Evolutionary conservation across 2,888 invertebrate genomes (phyloP).

Genomic region (Ornithoptera priamus): DNA sequence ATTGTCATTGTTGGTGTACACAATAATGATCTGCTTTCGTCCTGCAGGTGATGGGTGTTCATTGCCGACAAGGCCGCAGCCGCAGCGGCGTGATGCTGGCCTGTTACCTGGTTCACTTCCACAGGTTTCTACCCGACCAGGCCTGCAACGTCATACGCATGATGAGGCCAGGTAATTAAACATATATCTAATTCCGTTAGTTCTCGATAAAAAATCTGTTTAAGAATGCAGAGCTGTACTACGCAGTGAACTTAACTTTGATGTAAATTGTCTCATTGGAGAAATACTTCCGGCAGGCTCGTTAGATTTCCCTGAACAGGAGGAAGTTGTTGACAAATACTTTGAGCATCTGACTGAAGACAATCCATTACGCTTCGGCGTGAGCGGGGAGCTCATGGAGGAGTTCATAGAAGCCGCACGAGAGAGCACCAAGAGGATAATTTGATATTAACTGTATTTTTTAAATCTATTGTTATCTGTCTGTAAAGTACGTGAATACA

Average conservation of each 20-base stretch:
- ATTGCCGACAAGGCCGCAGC: conserved; percentile 85
- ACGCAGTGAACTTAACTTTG: neutral
- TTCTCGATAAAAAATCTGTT: too few species aligned
- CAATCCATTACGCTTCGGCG: conserved; percentile 68
- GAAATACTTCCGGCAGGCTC: conserved; percentile 50
- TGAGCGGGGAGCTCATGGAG: conserved; percentile 64
- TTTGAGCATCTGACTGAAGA: conserved; percentile 64
- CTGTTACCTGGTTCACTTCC: conserved; percentile 85
- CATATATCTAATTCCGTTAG: too few species aligned
- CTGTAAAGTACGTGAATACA: conserved; percentile 39
- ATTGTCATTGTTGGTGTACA: too few species aligned
- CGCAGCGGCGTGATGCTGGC: conserved; percentile 87
- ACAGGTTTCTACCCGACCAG: conserved; percentile 80
- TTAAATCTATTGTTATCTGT: conserved; percentile 27
- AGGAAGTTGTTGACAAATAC: conserved; percentile 65
- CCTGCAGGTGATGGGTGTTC: conserved; percentile 83
- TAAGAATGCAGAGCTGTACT: too few species aligned
- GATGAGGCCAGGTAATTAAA: conserved; percentile 72
- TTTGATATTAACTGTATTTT: conserved; percentile 36
- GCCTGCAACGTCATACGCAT: conserved; percentile 80
- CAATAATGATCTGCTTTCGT: neutral
- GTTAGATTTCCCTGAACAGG: conserved; percentile 61
- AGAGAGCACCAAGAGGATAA: conserved; percentile 54
- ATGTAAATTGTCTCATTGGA: neutral
- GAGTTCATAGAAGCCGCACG: conserved; percentile 64